A percentile compares a stretch with the other conserved stretches of the same genome.
Evolutionary conservation across 2,888 invertebrate species (phyloP).

Genomic region (Microplitis manilae): DNA sequence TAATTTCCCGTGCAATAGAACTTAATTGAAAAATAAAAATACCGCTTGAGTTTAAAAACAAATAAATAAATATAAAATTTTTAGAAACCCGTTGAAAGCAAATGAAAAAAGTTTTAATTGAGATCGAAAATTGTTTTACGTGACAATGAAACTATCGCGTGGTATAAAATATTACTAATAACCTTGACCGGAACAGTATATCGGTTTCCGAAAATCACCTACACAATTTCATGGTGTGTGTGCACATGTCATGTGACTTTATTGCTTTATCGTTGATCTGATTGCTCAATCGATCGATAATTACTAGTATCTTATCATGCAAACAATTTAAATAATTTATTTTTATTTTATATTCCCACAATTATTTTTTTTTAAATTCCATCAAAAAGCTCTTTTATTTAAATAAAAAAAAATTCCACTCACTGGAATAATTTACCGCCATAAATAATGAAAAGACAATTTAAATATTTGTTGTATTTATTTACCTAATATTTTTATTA

Average conservation of each 20-base stretch:
- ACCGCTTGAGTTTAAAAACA: too few relatives aligned
- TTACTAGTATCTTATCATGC: neutral
- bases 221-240: neutral
- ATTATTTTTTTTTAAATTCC: neutral
- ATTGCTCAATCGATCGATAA: slow-evolving; percentile 2
- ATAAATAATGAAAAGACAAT: too few relatives aligned
- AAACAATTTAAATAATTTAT: neutral
- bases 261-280: neutral
- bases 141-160: neutral
- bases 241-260: neutral
- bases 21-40: too few relatives aligned
- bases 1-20: neutral
- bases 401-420: neutral
- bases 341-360: neutral
- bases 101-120: slow-evolving; percentile 5
- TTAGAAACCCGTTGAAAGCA: too few relatives aligned
- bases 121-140: neutral
- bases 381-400: neutral
- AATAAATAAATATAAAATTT: too few relatives aligned
- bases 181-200: neutral
- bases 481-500: neutral
- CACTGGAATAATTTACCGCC: neutral
- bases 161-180: neutral
- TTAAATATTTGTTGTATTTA: neutral
- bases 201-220: neutral